Base-by-base conservation (phyloP, 2,797 vertebrate species). In the Periophthalmus magnuspinnatus region DNA sequence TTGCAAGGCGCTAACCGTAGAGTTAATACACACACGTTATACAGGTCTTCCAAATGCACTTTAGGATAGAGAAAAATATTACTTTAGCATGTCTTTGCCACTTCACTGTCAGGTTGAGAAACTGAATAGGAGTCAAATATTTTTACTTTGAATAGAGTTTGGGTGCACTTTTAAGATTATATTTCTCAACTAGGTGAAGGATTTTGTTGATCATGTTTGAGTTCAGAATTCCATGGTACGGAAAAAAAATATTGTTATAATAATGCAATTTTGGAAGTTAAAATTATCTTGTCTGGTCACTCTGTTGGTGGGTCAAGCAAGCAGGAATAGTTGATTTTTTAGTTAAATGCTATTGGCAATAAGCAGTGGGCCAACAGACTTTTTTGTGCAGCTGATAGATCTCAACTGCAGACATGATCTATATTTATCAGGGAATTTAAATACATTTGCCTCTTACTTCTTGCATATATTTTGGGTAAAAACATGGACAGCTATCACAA, bases 21-120 rank as follows among this genome's bases (percentile, higher is more conserved):
- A 74, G 76, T 76, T 76, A 87, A 88, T 69, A 70, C 68, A 69
- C 13, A 50, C 22, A 5, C 75, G 48, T 90, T 87, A 78, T 21
- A 21, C 72, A 8, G 69, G 61, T 50, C 33, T 54, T 10, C 32
- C 56, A 65, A 69, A 36, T 77, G 70, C 69, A 68, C 73, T 67
- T 71, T 71, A 57, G 81, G 81, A 73, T 73, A 65, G 68, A 50
- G 64, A 79, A 70, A 50, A 65, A 80, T 83, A 85, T 86, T 76
- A 81, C 74, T 69, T 55, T 32, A 62, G 72, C 48, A 32, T 71
- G 77, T 77, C 24, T 75, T 14, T 73, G 66, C 66, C 65, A 67
- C 68, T 87, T 63, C 73, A 65, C 70, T 68, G 45, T 70, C 41
- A 9, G 22, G 16, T 5, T 2, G 21, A 16, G 21, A 14, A 9